Conservation (phyloP, 2,113 vertebrate species). For the Seriola dumerili region DNA sequence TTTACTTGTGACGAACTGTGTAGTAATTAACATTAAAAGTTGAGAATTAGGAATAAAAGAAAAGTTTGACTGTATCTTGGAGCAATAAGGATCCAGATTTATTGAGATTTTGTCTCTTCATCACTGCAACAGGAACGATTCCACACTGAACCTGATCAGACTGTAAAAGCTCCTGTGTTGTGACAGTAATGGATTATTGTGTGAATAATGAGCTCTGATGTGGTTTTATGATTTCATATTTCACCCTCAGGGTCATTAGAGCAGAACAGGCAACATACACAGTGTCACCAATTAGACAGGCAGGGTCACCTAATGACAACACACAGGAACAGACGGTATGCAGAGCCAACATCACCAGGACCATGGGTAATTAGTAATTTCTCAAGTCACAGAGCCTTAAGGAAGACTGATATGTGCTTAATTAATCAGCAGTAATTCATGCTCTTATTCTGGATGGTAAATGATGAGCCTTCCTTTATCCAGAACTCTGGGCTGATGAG, state of each 20-base stretch:
- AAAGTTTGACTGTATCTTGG: neutral
- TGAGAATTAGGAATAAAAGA: neutral
- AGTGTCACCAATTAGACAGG: constrained; percentile 37
- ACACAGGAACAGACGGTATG: constrained; percentile 26
- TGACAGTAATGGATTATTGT: constrained; percentile 6
- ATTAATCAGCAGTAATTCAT: constrained; percentile 24
- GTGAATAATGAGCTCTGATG: constrained; percentile 4
- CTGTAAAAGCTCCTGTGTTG: neutral
- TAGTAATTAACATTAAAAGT: neutral
- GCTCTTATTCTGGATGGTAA: neutral
- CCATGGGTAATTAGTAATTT: constrained; percentile 33
- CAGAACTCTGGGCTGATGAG: neutral
- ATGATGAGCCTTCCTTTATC: constrained; percentile 13
- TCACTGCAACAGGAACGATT: neutral
- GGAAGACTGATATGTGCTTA: constrained; percentile 14
- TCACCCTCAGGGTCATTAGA: constrained; percentile 30
- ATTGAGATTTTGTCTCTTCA: neutral
- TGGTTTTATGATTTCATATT: neutral
- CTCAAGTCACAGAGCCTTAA: constrained; percentile 12
- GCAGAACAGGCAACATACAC: constrained; percentile 17
- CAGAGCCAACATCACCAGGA: neutral
- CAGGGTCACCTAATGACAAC: constrained; percentile 4
- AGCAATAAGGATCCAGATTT: neutral
- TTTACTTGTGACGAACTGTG: neutral
- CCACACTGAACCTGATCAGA: neutral